These are phyloP conservation scores for Cyanistes caeruleus DNA, from an alignment of 2,113 vertebrate species.

Conservation along the genomic window DNA sequence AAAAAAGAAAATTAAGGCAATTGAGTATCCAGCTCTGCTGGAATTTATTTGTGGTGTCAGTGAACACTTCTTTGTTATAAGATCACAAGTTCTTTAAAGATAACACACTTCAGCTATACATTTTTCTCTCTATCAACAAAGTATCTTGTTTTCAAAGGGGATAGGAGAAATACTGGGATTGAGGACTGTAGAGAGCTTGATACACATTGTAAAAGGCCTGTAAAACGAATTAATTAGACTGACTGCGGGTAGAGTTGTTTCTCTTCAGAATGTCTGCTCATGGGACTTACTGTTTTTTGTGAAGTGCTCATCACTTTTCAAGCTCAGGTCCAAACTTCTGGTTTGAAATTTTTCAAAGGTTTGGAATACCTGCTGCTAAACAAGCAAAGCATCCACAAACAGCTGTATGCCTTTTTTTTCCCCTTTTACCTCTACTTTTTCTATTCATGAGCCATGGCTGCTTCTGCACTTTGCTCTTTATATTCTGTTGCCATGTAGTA, in stretches of 20 bases:
- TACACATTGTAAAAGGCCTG: neutral
- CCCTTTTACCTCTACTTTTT: neutral
- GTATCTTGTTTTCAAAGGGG: constrained; percentile 28
- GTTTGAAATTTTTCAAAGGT: neutral
- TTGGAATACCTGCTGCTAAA: constrained; percentile 1
- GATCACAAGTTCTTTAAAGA: constrained; percentile 37
- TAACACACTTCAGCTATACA: neutral
- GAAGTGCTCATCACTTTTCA: neutral
- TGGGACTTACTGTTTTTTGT: neutral
- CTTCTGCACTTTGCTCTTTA: neutral
- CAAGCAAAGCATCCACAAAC: neutral
- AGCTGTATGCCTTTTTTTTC: constrained; percentile 3
- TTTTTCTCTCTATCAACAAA: neutral
- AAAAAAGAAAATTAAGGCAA: neutral
- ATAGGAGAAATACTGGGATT: neutral
- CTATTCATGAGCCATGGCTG: neutral
- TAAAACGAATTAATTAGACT: constrained; percentile 33
- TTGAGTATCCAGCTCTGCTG: constrained; percentile 8
- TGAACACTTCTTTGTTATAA: constrained; percentile 37
- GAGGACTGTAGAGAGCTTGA: neutral
- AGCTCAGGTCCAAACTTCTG: neutral
- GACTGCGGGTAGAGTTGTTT: neutral
- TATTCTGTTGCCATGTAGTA: neutral
- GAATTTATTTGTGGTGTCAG: constrained; percentile 42
- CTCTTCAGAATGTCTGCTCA: neutral